A percentile compares a stretch with the other conserved stretches of the same genome.
These are phyloP conservation scores for Xiphorhynchus elegans DNA, from an alignment of 2,113 vertebrate species.

Conservation along the genomic window DNA sequence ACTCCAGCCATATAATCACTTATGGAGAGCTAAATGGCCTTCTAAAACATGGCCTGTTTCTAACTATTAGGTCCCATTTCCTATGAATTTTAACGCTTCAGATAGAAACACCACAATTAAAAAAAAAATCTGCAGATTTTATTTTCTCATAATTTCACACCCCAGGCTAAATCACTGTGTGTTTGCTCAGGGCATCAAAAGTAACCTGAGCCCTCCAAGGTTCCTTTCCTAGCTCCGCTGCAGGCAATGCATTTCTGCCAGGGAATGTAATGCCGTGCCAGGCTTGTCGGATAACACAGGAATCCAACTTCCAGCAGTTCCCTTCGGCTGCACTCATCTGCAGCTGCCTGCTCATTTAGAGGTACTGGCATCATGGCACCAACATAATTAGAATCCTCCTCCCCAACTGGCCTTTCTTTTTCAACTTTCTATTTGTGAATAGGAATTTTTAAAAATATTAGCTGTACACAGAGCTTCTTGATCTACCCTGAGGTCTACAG, in stretches of 20 bases:
- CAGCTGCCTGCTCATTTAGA: background rate
- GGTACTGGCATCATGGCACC: background rate
- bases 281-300: background rate
- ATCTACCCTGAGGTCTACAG: background rate
- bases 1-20: background rate
- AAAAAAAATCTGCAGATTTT: background rate
- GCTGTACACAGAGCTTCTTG: background rate
- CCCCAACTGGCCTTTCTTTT: background rate
- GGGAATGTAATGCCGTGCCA: background rate
- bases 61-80: background rate
- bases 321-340: background rate
- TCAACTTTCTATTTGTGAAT: background rate
- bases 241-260: background rate
- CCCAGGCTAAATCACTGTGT: background rate
- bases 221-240: background rate
- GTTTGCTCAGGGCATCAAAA: background rate
- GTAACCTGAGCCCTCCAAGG: background rate
- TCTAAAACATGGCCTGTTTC: background rate
- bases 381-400: background rate
- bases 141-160: background rate
- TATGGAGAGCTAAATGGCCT: background rate
- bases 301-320: background rate
- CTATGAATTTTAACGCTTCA: background rate
- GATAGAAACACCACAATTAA: background rate
- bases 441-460: background rate